Evolutionary conservation across 2,888 invertebrate genomes (phyloP).

Genomic region (Stomorhina lunata): DNA sequence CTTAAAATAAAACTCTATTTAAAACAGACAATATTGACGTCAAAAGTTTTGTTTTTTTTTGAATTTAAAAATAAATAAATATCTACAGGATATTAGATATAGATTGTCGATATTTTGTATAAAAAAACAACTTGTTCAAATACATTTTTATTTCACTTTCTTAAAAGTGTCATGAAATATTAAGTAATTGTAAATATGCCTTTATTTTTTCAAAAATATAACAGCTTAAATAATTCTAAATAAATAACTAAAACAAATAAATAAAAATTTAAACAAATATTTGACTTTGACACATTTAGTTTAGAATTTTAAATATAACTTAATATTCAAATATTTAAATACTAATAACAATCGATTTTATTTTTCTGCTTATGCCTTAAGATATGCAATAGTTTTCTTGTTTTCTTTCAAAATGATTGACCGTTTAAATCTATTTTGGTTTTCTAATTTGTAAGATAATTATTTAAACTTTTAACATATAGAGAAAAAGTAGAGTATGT

Average conservation of each 20-base stretch:
- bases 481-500: too few species aligned
- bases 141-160: not conserved
- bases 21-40: not conserved
- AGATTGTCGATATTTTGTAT: too few species aligned
- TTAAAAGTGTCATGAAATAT: not conserved
- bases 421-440: not conserved
- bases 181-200: slow-evolving; percentile 32
- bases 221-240: not conserved
- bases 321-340: not conserved
- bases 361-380: not conserved
- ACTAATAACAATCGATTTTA: not conserved
- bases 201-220: not conserved
- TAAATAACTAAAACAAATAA: not conserved
- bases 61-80: not conserved
- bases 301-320: not conserved
- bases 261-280: not conserved
- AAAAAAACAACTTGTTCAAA: slow-evolving; percentile 9
- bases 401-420: too few species aligned
- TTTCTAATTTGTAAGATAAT: not conserved
- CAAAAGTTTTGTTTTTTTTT: slow-evolving; percentile 16
- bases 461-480: not conserved
- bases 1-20: not conserved
- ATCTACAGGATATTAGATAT: too few species aligned
- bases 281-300: not conserved
- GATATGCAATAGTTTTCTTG: not conserved